Evolutionary conservation across 2,888 invertebrate genomes (phyloP), one percentile per base, ranked within the genome.

Genomic region (Glaucopsyche alexis): DNA sequence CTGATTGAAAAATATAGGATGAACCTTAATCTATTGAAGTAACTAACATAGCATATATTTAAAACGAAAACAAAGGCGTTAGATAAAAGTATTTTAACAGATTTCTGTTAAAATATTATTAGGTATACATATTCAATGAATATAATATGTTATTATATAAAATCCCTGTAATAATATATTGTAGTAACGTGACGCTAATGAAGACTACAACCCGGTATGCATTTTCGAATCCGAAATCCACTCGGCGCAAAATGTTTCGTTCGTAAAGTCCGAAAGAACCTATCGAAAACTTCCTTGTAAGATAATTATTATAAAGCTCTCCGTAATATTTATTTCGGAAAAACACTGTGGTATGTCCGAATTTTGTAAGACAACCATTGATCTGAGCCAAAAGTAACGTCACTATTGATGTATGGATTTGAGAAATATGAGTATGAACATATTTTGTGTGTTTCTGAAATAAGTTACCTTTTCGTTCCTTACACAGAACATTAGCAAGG

Each of bases 141-240:
- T 88, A 88, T 86, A 89, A 88, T 88, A 87, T 83, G 84, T 91
- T 90, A 86, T 89, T 89, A 91, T 91, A 91, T 91, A 91, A 93
- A 93, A 93, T 93, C 93, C 93, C 93, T 93, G 93, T 93, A 92
- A 91, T 89, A 87, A 91, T 87, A 91, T 93, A 93, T 91, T 92
- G 91, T 91, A 86, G 80, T 90, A 90, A 88, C 84, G 89, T 87
- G 89, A 87, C 87, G 83, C 86, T 87, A 86, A 79, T 82, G 81
- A 80, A 76, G 74, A 76, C 81, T 82, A 84, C 81, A 82, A 82
- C 77, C 74, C 78, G 79, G 75, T 76, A 77, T 74, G 74, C 77
- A 77, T 74, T 76, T 74, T 73, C 73, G 85, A 80, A 77, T 84
- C 81, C 29, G 60, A 29, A 29, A 60, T 60, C 60, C 60, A 16